These are phyloP conservation scores for Zaprionus lineosus DNA, from an alignment of 2,888 invertebrate species.

Conservation along the genomic window DNA sequence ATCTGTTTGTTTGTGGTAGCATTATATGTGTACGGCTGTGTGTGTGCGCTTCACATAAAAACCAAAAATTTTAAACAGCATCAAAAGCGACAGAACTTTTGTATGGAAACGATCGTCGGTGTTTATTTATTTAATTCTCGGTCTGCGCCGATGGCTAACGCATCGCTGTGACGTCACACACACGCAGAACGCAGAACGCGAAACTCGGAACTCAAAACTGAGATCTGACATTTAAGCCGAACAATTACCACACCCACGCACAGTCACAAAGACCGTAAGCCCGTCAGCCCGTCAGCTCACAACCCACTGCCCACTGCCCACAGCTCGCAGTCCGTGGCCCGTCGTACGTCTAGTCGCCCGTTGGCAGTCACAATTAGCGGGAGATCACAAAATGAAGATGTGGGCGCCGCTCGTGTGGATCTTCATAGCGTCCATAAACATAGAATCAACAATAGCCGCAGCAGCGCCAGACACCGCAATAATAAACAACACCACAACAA, in stretches of 20 bases:
- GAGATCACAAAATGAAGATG: constrained; percentile 24
- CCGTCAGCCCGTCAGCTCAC: too few relatives aligned
- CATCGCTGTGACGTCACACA: constrained; percentile 57
- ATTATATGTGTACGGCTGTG: constrained; percentile 3
- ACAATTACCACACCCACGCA: constrained; percentile 39
- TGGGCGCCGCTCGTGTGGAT: constrained; percentile 27
- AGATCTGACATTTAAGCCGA: constrained; percentile 17
- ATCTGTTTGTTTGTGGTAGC: constrained; percentile 15
- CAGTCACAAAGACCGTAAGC: too few relatives aligned
- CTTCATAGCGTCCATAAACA: constrained; percentile 14
- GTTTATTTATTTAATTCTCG: constrained; percentile 56
- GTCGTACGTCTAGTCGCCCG: too few relatives aligned
- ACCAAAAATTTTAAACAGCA: constrained; percentile 22
- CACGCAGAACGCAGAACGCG: too few relatives aligned
- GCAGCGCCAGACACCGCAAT: background rate
- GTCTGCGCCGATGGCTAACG: constrained; percentile 1
- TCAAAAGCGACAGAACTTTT: constrained; percentile 24
- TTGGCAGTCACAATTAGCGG: constrained; percentile 39
- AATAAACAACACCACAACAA: constrained; percentile 1
- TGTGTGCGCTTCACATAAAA: constrained; percentile 34
- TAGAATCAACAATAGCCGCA: background rate
- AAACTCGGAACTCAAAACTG: too few relatives aligned
- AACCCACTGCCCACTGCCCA: too few relatives aligned
- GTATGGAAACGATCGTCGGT: constrained; percentile 28
- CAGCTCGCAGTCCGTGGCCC: too few relatives aligned